Base-by-base conservation (phyloP, 2,888 invertebrate genomes). In the Dryomyza anilis region DNA sequence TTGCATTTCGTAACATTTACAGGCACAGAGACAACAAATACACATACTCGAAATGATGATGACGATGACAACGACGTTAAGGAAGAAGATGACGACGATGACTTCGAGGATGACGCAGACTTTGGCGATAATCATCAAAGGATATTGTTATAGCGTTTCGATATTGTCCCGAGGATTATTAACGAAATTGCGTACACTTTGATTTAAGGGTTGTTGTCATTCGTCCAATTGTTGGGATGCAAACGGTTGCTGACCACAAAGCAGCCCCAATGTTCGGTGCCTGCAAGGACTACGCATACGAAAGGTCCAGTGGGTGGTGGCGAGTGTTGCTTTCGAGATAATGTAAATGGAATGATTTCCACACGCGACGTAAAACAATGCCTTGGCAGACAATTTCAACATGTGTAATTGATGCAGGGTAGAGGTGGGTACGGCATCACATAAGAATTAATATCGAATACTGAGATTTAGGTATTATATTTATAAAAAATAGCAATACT, bases 161-260 rank as follows among this genome's bases (percentile, higher is more conserved):
- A 80, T 80, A 80, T 79, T 80, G 80, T 80, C 80, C 78, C 74
- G 79, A 78, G 78, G 80, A 80, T 79, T 80, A 80, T 80, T 78
- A 79, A 76, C 74, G 74, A 78, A 79, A 80, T 80, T 80, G 78
- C 78, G 76, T 72, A 72, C 76, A 74, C 79, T 78, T 76, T 80
- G 80, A 79, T 79, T 80, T 80, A 80, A 79, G 79, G 79, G 80
- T 79, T 80, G 80, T 68, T 64, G n/a, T n/a, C n/a, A n/a, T n/a
- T n/a, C n/a, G n/a, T n/a, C n/a, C n/a, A n/a, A n/a, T n/a, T n/a
- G n/a, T n/a, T n/a, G n/a, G n/a, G n/a, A n/a, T n/a, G n/a, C n/a
- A n/a, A n/a, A n/a, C n/a, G n/a, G n/a, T n/a, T n/a, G n/a, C n/a
- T n/a, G n/a, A n/a, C n/a, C n/a, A n/a, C n/a, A n/a, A n/a, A n/a